Evolutionary conservation across 2,113 vertebrate species (phyloP).

Genomic region (Paradisaea rubra): DNA sequence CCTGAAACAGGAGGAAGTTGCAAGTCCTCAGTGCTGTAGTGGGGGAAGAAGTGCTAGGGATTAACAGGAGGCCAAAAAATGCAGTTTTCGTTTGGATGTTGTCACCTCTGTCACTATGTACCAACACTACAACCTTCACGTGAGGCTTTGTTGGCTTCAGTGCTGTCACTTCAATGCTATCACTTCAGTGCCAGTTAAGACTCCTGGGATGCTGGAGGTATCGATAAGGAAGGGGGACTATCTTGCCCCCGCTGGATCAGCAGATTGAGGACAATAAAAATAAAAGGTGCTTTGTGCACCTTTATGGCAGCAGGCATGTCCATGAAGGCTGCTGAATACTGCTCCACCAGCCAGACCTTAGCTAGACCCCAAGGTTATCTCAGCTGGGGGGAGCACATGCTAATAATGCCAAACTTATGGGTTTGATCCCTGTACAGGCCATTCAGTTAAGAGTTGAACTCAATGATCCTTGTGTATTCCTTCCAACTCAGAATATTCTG

Average conservation of each 20-base stretch:
- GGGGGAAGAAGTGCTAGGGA: neutral
- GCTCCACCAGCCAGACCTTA: neutral
- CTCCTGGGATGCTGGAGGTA: neutral
- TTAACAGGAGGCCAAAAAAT: neutral
- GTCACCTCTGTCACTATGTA: neutral
- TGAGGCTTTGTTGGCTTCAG: neutral
- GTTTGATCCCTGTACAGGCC: neutral
- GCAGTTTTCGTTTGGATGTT: neutral
- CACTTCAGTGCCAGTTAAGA: neutral
- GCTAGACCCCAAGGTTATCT: neutral
- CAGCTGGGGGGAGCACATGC: neutral
- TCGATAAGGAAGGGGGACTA: fast-evolving
- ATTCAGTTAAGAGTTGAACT: neutral
- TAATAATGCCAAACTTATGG: neutral
- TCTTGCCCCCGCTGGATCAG: neutral
- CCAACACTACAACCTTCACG: fast-evolving
- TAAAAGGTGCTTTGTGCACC: neutral
- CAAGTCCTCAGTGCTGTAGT: neutral
- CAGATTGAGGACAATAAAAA: neutral
- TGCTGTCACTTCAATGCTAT: fast-evolving
- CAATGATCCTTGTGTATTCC: neutral
- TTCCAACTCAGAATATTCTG: neutral
- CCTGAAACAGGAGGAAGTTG: neutral
- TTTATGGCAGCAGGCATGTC: neutral
- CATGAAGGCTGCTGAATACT: neutral